phyloP scores from a whole-genome alignment of 2,888 invertebrate species.

The Pheosia gnoma region DNA sequence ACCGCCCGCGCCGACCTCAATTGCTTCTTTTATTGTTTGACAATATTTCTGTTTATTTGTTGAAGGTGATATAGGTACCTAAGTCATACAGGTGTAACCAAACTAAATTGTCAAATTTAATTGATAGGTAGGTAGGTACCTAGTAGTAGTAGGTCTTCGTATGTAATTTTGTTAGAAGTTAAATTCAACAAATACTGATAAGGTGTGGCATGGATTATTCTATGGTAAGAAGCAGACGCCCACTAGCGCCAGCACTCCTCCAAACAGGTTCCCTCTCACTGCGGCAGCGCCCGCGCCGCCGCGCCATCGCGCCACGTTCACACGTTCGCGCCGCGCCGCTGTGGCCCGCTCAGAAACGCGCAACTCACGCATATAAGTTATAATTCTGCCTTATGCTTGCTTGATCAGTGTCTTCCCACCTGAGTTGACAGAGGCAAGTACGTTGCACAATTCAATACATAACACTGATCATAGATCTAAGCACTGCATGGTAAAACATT shows the following conservation, averaged over 20 bases:
- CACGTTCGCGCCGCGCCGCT: slow-evolving; percentile 16
- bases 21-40: slow-evolving; percentile 39
- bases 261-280: slow-evolving; percentile 81
- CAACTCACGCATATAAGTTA: slow-evolving; percentile 9
- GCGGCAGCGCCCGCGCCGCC: slow-evolving; percentile 28
- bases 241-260: slow-evolving; percentile 46
- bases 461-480: no score
- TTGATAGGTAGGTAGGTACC: no score
- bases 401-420: neutral
- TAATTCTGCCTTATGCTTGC: slow-evolving; percentile 2
- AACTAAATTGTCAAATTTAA: no score
- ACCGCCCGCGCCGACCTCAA: slow-evolving; percentile 36
- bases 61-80: slow-evolving; percentile 3
- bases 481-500: no score
- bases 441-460: no score
- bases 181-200: slow-evolving; percentile 25
- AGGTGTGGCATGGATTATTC: slow-evolving; percentile 51
- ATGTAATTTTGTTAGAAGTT: neutral
- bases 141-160: neutral
- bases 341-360: slow-evolving; percentile 29
- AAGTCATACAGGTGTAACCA: no score
- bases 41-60: slow-evolving; percentile 12
- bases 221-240: slow-evolving; percentile 57
- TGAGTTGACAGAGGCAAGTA: no score
- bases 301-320: slow-evolving; percentile 45